Conservation (phyloP, 2,888 invertebrate species). For the Agrotis puta region DNA sequence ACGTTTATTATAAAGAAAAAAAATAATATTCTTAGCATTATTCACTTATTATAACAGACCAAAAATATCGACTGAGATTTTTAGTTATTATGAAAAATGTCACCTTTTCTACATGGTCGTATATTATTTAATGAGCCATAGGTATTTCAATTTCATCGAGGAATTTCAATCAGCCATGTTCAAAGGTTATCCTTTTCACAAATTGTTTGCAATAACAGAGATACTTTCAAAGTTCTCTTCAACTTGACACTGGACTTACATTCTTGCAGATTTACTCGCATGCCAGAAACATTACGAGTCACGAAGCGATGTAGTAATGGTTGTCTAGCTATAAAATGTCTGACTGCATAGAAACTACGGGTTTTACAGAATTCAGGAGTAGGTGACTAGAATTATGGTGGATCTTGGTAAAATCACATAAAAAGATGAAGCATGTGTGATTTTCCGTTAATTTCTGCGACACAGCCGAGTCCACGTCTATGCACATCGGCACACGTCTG, state of each 20-base stretch:
- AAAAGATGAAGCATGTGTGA: too few relatives aligned
- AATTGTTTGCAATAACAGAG: slow-evolving; percentile 22
- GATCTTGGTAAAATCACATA: background rate
- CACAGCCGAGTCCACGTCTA: too few relatives aligned
- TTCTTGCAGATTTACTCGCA: slow-evolving; percentile 17
- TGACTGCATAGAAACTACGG: background rate
- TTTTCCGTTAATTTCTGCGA: too few relatives aligned
- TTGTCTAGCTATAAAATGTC: slow-evolving; percentile 26
- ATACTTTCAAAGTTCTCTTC: slow-evolving; percentile 23
- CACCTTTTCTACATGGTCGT: background rate
- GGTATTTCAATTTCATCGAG: slow-evolving; percentile 1
- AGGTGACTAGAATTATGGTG: background rate
- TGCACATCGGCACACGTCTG: too few relatives aligned
- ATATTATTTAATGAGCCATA: slow-evolving; percentile 9
- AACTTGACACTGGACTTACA: slow-evolving; percentile 21
- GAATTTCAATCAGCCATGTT: slow-evolving; percentile 29
- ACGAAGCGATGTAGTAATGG: slow-evolving; percentile 12
- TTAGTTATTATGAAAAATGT: background rate
- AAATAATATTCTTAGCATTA: too few relatives aligned
- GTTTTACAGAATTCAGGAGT: too few relatives aligned
- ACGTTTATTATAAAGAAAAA: too few relatives aligned
- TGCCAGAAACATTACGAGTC: slow-evolving; percentile 6
- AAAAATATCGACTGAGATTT: background rate
- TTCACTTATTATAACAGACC: too few relatives aligned
- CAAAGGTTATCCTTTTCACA: slow-evolving; percentile 19